These are phyloP conservation scores for Rotaria magnacalcarata DNA, from an alignment of 2,888 invertebrate genomes.

Conservation along the genomic window DNA sequence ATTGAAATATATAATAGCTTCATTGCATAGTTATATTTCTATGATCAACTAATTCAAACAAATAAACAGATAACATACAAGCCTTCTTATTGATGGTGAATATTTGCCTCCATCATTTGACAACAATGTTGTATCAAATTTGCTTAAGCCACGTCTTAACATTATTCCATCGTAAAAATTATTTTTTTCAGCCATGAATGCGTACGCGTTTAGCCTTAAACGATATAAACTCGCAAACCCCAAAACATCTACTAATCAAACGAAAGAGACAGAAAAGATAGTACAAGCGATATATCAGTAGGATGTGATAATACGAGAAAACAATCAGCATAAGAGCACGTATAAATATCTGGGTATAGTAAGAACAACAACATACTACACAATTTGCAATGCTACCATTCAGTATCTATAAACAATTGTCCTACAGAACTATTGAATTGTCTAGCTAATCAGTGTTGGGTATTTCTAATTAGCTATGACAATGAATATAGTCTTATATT, in stretches of 20 bases:
- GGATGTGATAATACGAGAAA: not conserved
- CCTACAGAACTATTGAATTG: not conserved
- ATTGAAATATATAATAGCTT: too few species aligned
- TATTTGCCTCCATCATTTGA: not conserved
- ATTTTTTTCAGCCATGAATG: not conserved
- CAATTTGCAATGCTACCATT: not conserved
- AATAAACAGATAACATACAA: not conserved
- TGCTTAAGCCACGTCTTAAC: not conserved
- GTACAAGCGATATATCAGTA: not conserved
- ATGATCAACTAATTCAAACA: too few species aligned
- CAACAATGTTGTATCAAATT: not conserved
- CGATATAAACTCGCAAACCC: not conserved
- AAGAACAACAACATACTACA: not conserved
- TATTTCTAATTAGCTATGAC: not conserved
- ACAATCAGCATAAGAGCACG: constrained; percentile 18
- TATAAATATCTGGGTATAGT: not conserved
- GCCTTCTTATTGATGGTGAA: not conserved
- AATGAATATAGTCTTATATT: not conserved
- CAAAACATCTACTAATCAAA: not conserved
- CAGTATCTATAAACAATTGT: not conserved
- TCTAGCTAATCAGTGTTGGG: not conserved
- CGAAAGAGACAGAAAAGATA: not conserved
- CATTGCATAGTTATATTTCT: too few species aligned
- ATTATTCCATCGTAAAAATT: not conserved
- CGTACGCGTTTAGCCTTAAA: not conserved